Evolutionary conservation across 2,888 invertebrate species (phyloP).

Genomic region (Hirtodrosophila alboralis): DNA sequence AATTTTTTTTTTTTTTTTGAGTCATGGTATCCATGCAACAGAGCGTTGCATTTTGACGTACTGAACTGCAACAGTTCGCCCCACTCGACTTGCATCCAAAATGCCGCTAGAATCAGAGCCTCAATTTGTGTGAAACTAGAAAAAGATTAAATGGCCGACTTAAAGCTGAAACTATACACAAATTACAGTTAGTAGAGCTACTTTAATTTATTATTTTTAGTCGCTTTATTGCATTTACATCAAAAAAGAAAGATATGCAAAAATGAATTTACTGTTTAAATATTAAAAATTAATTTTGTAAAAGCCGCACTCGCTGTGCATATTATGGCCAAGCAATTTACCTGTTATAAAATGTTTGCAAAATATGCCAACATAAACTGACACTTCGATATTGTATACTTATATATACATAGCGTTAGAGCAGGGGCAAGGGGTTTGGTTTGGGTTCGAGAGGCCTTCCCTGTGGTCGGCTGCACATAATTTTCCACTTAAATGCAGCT

Average conservation of each 20-base stretch:
- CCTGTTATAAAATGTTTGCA: constrained; percentile 11
- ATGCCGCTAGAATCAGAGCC: background rate
- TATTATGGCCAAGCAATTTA: constrained; percentile 4
- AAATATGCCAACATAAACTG: constrained; percentile 35
- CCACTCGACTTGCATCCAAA: constrained; percentile 5
- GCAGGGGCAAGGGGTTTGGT: no score
- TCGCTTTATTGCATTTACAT: no score
- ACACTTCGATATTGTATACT: constrained; percentile 22
- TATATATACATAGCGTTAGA: background rate
- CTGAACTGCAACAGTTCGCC: constrained; percentile 19
- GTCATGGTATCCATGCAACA: constrained; percentile 16
- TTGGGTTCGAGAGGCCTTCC: no score
- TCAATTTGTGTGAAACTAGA: background rate
- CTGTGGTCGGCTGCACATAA: constrained; percentile 55
- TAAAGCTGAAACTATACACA: no score
- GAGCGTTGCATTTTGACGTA: constrained; percentile 18
- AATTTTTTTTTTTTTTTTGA: constrained; percentile 15
- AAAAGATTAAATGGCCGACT: no score
- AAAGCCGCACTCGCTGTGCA: constrained; percentile 2
- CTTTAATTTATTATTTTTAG: no score
- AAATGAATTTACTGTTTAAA: constrained; percentile 21
- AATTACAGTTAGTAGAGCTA: no score
- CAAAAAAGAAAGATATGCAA: no score
- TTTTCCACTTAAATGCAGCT: constrained; percentile 74
- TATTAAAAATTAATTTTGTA: constrained; percentile 32